Evolutionary conservation across 2,888 invertebrate genomes (phyloP), one percentile per base, ranked within the genome.

Genomic region (Micoletzkya japonica): DNA sequence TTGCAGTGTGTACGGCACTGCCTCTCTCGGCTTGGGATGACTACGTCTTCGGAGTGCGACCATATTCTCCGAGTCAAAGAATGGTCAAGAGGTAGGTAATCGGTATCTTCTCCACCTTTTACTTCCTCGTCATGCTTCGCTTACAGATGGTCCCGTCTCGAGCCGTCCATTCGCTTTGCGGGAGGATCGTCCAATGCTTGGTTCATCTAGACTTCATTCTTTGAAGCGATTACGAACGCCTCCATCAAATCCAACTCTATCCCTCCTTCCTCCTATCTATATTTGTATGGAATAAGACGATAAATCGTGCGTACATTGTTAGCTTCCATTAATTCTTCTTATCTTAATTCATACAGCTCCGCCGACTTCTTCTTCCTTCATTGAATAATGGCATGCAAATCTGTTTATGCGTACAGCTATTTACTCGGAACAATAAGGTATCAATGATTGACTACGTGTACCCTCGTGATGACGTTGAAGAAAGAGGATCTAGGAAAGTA

Each of bases 111-210:
- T 44, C 10, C 10, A 14, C 44, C 44, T 44, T 44, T 20, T 44
- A 14, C 20, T 14, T 44, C 44, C 44, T 44, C 44, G 10, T 44
- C 10, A 44, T 14, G 10, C 10, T 14, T 20, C n/a, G n/a, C 44
- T 50, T 50, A 7, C 50, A 66, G 67, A 57, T 67, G 67, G 67
- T 67, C 67, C 17, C 67, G 67, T 10, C 56, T 67, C 17, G 67
- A 67, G 67, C 67, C 67, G 24, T 67, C 67, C 30, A 67, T 67
- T 39, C 28, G 67, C 2, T 67, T 67, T 30, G 64, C 64, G 39
- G 67, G 67, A 32, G 64, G 64, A 4, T 24, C n/a, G 20, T 28
- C 34, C 30, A 10, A 17, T 17, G 64, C 64, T 20, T 50, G 64
- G 52, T 64, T 64, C 64, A 26, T 36, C 50, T 64, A 64, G 34